phyloP scores from a whole-genome alignment of 2,797 vertebrate genomes.

The Phoxinus dragarum region DNA sequence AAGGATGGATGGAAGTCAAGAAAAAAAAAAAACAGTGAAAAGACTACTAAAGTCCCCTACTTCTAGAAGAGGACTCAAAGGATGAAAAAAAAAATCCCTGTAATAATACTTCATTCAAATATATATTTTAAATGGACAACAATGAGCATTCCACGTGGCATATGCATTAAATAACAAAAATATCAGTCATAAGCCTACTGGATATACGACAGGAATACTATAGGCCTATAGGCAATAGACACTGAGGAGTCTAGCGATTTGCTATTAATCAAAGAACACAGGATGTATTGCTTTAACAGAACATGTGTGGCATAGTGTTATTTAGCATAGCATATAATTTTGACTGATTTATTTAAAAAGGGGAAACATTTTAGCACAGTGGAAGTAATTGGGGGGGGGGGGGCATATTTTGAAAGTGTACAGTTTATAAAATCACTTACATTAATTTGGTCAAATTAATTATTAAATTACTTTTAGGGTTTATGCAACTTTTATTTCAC shows the following conservation, averaged over 20 bases:
- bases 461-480: too few relatives aligned
- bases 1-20: conserved; percentile 9
- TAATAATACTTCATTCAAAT: not conserved
- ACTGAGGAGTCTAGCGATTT: not conserved
- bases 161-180: not conserved
- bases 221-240: not conserved
- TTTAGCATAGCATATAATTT: not conserved
- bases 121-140: not conserved
- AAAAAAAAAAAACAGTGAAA: conserved; percentile 34
- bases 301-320: not conserved
- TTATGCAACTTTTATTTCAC: too few relatives aligned
- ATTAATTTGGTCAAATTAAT: too few relatives aligned
- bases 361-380: too few relatives aligned
- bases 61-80: conserved; percentile 11
- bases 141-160: not conserved
- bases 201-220: not conserved
- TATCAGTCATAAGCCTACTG: not conserved
- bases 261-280: not conserved
- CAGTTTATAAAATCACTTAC: too few relatives aligned
- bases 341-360: too few relatives aligned
- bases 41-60: conserved; percentile 6
- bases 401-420: too few relatives aligned
- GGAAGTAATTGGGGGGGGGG: too few relatives aligned
- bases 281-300: not conserved
- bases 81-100: not conserved